Evolutionary conservation across 2,113 vertebrate species (phyloP), one percentile per base, ranked within the genome.

Genomic region (Tragelaphus buxtoni): DNA sequence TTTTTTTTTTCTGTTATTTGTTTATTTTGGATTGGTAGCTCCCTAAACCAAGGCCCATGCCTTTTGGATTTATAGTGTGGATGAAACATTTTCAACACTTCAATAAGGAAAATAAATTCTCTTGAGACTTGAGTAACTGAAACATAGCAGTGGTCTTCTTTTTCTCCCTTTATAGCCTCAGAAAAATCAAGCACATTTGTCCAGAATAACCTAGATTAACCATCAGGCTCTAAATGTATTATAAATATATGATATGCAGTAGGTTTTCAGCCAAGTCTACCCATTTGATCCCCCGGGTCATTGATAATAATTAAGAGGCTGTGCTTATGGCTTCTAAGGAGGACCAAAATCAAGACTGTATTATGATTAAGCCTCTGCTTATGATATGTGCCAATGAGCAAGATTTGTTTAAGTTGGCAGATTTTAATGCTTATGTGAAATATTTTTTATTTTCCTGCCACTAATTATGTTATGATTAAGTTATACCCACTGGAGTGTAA

Each of bases 381-480:
- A 53, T 90, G 84, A 87, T 88, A 93, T 65, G 51, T 98, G 84
- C 96, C 96, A 98, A 83, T 42, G 94, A 96, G 42, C 47, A 96
- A 92, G 85, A 88, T 97, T 95, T 98, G 96, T 98, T 97, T 97
- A 96, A 97, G 84, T 97, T 98, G 97, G 97, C 97, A 97, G 58
- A 97, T 97, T 97, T 97, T 96, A 96, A 95, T 92, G 95, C 92
- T 94, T 82, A 81, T 76, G 42, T 90, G 61, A 96, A 96, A 94
- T 93, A 93, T 90, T 95, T 98, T 96, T 91, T 94, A 94, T 97
- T 97, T 98, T 95, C 95, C 56, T 94, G 80, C 84, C 61, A 94
- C 95, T 98, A 97, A 98, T 98, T 97, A 96, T 96, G 92, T 97
- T 97, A 80, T 97, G 90, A 97, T 97, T 98, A 98, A 97, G 96